Evolutionary conservation across 2,888 invertebrate species (phyloP), one percentile per base, ranked within the genome.

Genomic region (Lasioglossum zephyrum): DNA sequence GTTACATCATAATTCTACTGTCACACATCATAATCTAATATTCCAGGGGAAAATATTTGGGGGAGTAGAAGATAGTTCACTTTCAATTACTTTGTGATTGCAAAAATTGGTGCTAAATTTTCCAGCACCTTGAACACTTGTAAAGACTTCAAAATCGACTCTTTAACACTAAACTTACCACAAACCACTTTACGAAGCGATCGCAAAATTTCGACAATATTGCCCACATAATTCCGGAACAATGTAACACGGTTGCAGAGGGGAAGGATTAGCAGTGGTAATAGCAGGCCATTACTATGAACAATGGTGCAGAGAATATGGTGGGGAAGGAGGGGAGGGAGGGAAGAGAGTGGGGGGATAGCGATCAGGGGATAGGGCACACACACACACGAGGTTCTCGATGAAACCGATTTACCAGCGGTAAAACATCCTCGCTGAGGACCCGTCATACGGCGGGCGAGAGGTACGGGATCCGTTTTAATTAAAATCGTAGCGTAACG

Each of bases 401-500:
- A 82, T 76, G 76, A 60, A 73, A 76, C 41, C 53, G 81, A 86
- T 79, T 47, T 57, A 49, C 4, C 53, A 26, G 41, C 63, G n/a
- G 26, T 53, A 74, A 70, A 78, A 63, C 57, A 77, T 60, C 41
- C n/a, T 22, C 36, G 66, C 47, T 69, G 75, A 57, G 60, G 79
- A 63, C 83, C 87, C 78, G 80, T 39, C 76, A 44, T 39, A 77
- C 36, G 87, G 77, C 87, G 83, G 87, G 87, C 41, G 76, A 87
- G 79, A 79, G 84, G 79, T 73, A 84, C 80, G 90, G 89, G 93
- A 93, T 93, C 93, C 93, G 92, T 94, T 94, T 95, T 94, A 95
- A 95, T 95, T 95, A 95, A 95, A 95, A 94, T 94, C 94, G 94
- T 93, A 94, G 94, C 93, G 93, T 94, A 93, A 94, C 92, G 88